Conservation (phyloP, 92 coral and sea anemone species). For the Epizoanthus scotinus region DNA sequence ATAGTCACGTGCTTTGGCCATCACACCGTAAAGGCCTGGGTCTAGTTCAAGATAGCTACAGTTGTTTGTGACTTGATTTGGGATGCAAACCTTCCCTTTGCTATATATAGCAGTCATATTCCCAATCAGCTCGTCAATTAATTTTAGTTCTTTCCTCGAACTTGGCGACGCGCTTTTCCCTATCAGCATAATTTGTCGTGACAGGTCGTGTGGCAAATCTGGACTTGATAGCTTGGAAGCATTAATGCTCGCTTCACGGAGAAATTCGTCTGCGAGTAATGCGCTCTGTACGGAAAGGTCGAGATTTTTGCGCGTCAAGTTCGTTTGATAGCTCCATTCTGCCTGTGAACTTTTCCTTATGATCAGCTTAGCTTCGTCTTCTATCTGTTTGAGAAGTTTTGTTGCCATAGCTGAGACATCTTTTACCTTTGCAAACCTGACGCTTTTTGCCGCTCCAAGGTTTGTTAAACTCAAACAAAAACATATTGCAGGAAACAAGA, state of each 20-base stretch:
- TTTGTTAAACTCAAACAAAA: background rate
- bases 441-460: slow-evolving; percentile 7
- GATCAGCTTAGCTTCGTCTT: slow-evolving; percentile 61
- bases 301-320: slow-evolving; percentile 65
- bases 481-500: background rate
- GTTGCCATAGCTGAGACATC: slow-evolving; percentile 70
- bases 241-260: slow-evolving; percentile 74
- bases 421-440: slow-evolving; percentile 29
- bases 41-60: slow-evolving; percentile 77
- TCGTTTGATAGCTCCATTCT: slow-evolving; percentile 79
- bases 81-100: slow-evolving; percentile 78
- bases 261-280: slow-evolving; percentile 66
- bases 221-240: slow-evolving; percentile 67
- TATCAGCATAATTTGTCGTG: slow-evolving; percentile 85
- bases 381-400: slow-evolving; percentile 62
- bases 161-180: slow-evolving; percentile 85
- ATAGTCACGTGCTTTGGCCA: slow-evolving; percentile 94
- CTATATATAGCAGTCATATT: slow-evolving; percentile 93
- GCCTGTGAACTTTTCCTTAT: slow-evolving; percentile 57
- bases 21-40: slow-evolving; percentile 73
- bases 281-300: slow-evolving; percentile 69
- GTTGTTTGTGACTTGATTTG: slow-evolving; percentile 48
- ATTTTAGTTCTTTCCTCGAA: slow-evolving; percentile 59
- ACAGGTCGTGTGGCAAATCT: slow-evolving; percentile 80
- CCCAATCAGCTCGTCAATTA: slow-evolving; percentile 72